These are phyloP conservation scores for Charadrius vociferus DNA, from an alignment of 2,113 vertebrate genomes.

Conservation along the genomic window DNA sequence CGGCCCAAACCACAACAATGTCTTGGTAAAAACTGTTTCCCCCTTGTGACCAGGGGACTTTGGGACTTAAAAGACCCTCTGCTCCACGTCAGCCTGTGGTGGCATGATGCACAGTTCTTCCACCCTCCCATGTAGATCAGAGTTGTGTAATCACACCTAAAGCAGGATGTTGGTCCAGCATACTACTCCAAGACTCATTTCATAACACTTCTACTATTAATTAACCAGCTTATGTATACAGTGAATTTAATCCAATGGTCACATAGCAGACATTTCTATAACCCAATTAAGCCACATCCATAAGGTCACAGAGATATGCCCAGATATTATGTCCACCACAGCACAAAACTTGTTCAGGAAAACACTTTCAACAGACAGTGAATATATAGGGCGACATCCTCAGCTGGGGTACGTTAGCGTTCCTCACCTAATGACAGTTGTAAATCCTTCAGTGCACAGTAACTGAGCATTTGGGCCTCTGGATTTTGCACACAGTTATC, in stretches of 20 bases:
- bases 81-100: not conserved
- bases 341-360: not conserved
- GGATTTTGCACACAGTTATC: not conserved
- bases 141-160: not conserved
- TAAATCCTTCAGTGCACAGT: not conserved
- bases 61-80: not conserved
- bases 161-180: not conserved
- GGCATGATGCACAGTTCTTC: not conserved
- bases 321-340: not conserved
- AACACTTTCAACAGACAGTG: not conserved
- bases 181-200: not conserved
- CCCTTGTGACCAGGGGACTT: not conserved
- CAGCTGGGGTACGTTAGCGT: not conserved
- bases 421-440: not conserved
- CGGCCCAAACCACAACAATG: no score
- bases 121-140: accelerated
- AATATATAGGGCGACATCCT: not conserved
- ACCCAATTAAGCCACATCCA: not conserved
- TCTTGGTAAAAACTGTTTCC: not conserved
- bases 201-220: not conserved
- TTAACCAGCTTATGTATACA: not conserved
- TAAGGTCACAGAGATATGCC: not conserved
- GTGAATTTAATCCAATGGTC: not conserved
- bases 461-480: not conserved
- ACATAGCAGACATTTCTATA: not conserved